Evolutionary conservation across 2,797 vertebrate species (phyloP).

Genomic region (Toxotes lorentzi): DNA sequence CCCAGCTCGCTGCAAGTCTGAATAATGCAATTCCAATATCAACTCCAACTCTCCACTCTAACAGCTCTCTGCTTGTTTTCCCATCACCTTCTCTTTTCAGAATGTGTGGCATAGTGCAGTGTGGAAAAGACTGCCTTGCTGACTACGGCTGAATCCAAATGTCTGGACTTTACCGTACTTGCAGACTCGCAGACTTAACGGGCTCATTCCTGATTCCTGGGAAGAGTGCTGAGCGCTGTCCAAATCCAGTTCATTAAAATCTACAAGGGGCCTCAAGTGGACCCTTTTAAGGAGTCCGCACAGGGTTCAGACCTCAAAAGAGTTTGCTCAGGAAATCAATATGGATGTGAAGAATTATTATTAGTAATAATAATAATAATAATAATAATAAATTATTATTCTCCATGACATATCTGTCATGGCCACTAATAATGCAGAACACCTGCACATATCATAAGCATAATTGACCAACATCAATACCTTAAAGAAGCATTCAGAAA

Average conservation of each 20-base stretch:
- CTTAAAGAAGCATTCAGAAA: too few species aligned
- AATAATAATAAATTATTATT: too few species aligned
- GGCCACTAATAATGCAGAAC: too few species aligned
- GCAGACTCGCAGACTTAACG: neutral
- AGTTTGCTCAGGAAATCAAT: neutral
- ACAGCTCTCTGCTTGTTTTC: conserved; percentile 70
- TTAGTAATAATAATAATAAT: too few species aligned
- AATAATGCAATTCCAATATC: conserved; percentile 83
- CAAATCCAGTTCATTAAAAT: conserved; percentile 1
- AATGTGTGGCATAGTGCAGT: conserved; percentile 61
- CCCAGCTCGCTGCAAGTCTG: conserved; percentile 58
- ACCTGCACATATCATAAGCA: too few species aligned
- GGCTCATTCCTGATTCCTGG: neutral
- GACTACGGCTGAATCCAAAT: conserved; percentile 24
- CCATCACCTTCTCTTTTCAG: conserved; percentile 64
- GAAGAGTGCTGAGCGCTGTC: neutral
- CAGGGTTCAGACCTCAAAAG: neutral
- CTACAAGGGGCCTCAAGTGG: neutral
- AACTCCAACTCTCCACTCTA: conserved; percentile 70
- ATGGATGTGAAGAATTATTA: neutral
- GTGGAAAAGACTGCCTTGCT: conserved; percentile 51
- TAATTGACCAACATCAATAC: too few species aligned
- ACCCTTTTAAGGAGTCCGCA: neutral
- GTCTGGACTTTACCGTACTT: neutral
- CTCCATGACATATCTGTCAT: too few species aligned